phyloP scores from a whole-genome alignment of 2,797 vertebrate species.

The Molossus molossus region DNA sequence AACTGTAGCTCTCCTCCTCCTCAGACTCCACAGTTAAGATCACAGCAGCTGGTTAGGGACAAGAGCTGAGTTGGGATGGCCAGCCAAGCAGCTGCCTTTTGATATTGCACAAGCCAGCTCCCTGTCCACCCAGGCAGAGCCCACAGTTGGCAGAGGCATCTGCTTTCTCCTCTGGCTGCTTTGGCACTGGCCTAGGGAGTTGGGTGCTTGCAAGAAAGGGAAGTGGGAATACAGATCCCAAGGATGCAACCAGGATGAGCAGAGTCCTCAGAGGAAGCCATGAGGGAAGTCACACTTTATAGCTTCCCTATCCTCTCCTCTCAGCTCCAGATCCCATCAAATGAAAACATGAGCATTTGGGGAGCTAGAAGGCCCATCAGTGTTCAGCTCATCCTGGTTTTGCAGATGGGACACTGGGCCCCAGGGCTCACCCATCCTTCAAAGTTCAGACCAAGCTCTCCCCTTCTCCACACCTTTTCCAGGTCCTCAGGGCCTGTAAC shows the following conservation, averaged over 20 bases:
- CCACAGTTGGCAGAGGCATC: background rate
- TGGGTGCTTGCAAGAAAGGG: background rate
- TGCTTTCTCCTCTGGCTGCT: slow-evolving; percentile 49
- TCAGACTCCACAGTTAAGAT: slow-evolving; percentile 91
- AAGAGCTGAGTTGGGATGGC: slow-evolving; percentile 86
- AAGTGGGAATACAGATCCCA: background rate
- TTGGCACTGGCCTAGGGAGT: background rate
- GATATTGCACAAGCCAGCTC: background rate
- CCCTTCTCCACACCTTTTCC: background rate
- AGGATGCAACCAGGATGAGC: slow-evolving; percentile 23
- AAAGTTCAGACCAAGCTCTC: slow-evolving; percentile 14
- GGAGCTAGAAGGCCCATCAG: background rate
- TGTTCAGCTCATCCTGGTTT: slow-evolving; percentile 29
- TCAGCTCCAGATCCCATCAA: slow-evolving; percentile 10
- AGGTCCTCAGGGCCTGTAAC: slow-evolving; percentile 30
- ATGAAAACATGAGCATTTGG: background rate
- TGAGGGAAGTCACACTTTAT: background rate
- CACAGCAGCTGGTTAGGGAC: slow-evolving; percentile 87
- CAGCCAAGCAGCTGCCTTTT: slow-evolving; percentile 30
- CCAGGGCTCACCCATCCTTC: background rate
- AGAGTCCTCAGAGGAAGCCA: slow-evolving; percentile 36
- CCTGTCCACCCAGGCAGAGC: slow-evolving; percentile 19
- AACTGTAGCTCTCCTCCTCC: slow-evolving; percentile 92
- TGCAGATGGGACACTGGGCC: background rate
- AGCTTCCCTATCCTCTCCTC: background rate